These are phyloP conservation scores for Campylomormyrus numenius DNA, from an alignment of 2,113 vertebrate genomes.

Conservation along the genomic window DNA sequence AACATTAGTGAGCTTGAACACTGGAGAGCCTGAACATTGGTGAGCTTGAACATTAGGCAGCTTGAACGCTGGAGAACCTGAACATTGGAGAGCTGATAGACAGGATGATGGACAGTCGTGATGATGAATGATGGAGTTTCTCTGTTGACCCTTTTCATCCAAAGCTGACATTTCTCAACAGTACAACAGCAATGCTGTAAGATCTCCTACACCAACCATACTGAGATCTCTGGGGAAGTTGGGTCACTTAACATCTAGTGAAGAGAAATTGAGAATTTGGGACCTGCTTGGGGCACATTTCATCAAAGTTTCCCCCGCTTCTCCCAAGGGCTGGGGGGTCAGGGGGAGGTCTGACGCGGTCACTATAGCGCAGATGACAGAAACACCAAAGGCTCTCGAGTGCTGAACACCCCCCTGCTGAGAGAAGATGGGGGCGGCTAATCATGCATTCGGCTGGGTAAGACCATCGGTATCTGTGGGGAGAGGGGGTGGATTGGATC, in stretches of 20 bases:
- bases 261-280: background rate
- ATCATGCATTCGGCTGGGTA: background rate
- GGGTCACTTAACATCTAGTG: background rate
- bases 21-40: no score
- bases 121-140: background rate
- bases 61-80: background rate
- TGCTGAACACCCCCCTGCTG: background rate
- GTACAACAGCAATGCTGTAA: background rate
- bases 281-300: background rate
- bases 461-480: background rate
- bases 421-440: background rate
- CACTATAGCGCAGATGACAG: background rate
- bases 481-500: background rate
- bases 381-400: background rate
- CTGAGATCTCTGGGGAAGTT: background rate
- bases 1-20: no score
- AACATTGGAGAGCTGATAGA: background rate
- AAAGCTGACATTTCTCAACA: background rate
- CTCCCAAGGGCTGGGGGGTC: background rate
- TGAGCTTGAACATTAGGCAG: background rate
- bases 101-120: background rate
- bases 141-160: background rate
- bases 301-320: background rate
- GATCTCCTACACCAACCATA: background rate
- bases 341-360: background rate